Base-by-base conservation (phyloP, 2,888 invertebrate genomes). In the Leucophora obtusa region DNA sequence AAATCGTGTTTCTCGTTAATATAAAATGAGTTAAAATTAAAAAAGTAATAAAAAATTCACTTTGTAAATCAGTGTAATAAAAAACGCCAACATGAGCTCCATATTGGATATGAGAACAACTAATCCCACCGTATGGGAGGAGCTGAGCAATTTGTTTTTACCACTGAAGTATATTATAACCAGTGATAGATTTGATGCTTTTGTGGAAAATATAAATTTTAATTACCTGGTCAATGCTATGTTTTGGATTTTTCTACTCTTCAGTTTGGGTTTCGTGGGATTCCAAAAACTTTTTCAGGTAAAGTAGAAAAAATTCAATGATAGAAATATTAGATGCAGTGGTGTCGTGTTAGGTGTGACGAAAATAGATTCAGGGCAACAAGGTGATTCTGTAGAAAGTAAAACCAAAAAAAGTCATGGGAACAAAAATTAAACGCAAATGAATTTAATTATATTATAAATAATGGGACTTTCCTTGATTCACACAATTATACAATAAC, bases 281-380 rank as follows among this genome's bases (percentile, higher is more conserved):
- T 90, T 90, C 79, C 86, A 87, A 76, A 87, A 87, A 63, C 76
- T 90, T 54, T 89, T 90, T 82, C 87, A 89, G 86, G 90, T 90
- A 84, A 87, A 3, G n/a, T 47, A 4, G 3, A n/a, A 5, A 21
- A 21, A 21, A 28, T 28, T 3, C 28, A 28, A 28, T 28, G 4
- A 28, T 1, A 28, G 43, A 47, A 47, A 47, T n/a, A n/a, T 47
- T n/a, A 47, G 43, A n/a, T 35, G 50, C 60, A 50, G 24, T 60
- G 18, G 14, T 14, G 43, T 47, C 43, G 11, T 6, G 43, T 7
- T n/a, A 5, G 54, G 47, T 66, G 66, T 62, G 71, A 71, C 71
- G 68, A 59, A 78, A 77, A 78, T 78, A 78, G 77, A 72, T 78
- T 78, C 60, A 78, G 77, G 77, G 71, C 50, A 21, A 38, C 65